Base-by-base conservation (phyloP, 2,888 invertebrate genomes). In the Eueremaeus valkanovi region DNA sequence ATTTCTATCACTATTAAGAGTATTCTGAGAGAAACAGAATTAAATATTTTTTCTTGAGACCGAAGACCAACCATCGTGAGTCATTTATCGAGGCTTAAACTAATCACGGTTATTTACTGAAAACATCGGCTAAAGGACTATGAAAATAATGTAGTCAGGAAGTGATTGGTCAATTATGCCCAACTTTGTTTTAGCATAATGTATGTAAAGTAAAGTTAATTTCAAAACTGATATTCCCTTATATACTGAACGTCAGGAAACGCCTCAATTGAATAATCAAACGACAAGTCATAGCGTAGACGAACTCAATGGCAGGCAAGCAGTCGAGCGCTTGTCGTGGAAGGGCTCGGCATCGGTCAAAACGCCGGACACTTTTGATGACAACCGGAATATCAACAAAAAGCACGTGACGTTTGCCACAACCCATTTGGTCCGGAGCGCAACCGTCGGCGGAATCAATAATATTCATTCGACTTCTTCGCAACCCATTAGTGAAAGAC, bases 221-320 rank as follows among this genome's bases (percentile, higher is more conserved):
- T n/a, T n/a, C n/a, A n/a, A n/a, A n/a, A n/a, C n/a, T n/a, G n/a
- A n/a, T n/a, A n/a, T n/a, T 58, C 27, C 24, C 21, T 49, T n/a
- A n/a, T 36, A 11, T 36, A 36, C 5, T 36, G 36, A 55, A 55
- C 24, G 21, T 29, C 33, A 55, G 58, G 51, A 55, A 36, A 36
- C 13, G 18, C 1, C 29, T 6, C 33, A 55, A 36, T 49, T 55
- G 24, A 40, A 27, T 16, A 40, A 27, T 16, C 73, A 72, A n/a
- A 76, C 76, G 18, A 75, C 75, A n/a, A 79, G 78, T 36, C 76
- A 76, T 29, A 79, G 79, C 49, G 78, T 78, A 0, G 79, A 79
- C 51, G 78, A 77, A 16, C 76, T 79, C 9, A 79, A 78, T 72
- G 73, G 73, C 27, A 70, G 76, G 27, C 61, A 74, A 45, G 72